Base-by-base conservation (phyloP, 1,140 invertebrate genomes). In the Leptinotarsa lineolata region DNA sequence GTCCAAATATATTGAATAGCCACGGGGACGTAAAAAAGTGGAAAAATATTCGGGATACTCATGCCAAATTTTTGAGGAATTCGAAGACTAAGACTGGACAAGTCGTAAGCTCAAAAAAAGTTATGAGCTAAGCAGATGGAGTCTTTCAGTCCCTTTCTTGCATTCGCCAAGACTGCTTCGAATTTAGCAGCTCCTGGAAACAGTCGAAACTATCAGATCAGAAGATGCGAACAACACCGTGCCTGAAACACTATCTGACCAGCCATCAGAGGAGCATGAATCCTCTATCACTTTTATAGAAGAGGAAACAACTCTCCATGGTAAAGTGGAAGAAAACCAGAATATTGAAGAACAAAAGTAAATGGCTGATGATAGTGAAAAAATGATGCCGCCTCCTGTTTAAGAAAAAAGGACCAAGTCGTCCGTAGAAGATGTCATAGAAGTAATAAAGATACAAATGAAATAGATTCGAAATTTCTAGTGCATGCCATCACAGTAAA, bases 91-190 rank as follows among this genome's bases (percentile, higher is more conserved):
- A 21, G 3, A 63, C 18, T 13, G 15, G 18, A 63, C 60, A 63
- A n/a, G 18, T 6, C 12, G 60, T 12, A 54, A 54, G 13, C n/a
- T 16, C 48, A 18, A 16, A 71, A 74, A 39, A 73, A 54, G 73
- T 70, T 78, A 73, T 59, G 78, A 44, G 18, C 11, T 3, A 59
- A 72, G 74, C 78, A 79, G 80, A 54, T 54, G 16, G 80, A 70
- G 30, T 76, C 74, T 54, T 63, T 45, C 59, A 58, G 74, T 39
- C 75, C 77, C 67, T 74, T 68, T 30, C 61, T 46, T 4, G 79
- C 76, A 69, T 79, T 79, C 6, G 72, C 72, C 46, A 54, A 60
- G 11, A 81, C 77, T 58, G n/a, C 66, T 67, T 72, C 4, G 16
- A 39, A 21, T 54, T 1, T n/a, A 16, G 16, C 1, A n/a, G 16